Conservation (phyloP, 2,888 invertebrate species). For the Ochropleura leucogaster region DNA sequence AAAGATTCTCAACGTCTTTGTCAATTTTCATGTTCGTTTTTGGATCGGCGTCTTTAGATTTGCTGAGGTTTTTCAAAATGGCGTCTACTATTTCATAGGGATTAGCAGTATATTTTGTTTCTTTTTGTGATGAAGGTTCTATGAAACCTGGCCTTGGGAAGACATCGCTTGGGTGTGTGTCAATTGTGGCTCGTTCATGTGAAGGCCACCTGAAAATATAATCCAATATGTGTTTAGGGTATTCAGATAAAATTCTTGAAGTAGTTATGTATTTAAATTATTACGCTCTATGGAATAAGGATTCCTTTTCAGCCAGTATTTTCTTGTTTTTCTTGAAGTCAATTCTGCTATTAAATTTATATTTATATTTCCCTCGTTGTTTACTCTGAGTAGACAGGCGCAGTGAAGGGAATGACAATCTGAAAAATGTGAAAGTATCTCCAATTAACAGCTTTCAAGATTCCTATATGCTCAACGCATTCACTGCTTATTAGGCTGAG, state of each 20-base stretch:
- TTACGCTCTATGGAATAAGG: conserved; percentile 36
- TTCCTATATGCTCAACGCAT: background rate
- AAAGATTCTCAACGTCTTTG: conserved; percentile 58
- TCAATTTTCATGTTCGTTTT: conserved; percentile 37
- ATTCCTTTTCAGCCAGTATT: conserved; percentile 34
- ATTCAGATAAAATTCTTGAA: background rate
- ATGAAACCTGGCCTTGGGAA: conserved; percentile 18
- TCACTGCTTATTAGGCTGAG: background rate
- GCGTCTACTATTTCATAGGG: conserved; percentile 71
- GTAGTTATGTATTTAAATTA: background rate
- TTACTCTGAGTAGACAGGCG: conserved; percentile 16
- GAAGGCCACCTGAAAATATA: conserved; percentile 23
- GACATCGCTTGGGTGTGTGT: conserved; percentile 5
- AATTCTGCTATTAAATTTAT: conserved; percentile 66
- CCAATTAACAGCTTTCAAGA: background rate
- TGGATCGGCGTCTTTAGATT: conserved; percentile 46
- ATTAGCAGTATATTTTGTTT: conserved; percentile 31
- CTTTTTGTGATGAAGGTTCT: conserved; percentile 13
- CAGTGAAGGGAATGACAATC: conserved; percentile 66
- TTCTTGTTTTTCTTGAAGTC: conserved; percentile 69
- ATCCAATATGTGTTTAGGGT: background rate
- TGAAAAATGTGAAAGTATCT: conserved; percentile 48
- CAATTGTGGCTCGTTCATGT: background rate
- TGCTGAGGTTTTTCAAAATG: conserved; percentile 71
- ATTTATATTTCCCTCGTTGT: conserved; percentile 57